Base-by-base conservation (phyloP, 1,140 invertebrate genomes). In the Bombus cullumanus region DNA sequence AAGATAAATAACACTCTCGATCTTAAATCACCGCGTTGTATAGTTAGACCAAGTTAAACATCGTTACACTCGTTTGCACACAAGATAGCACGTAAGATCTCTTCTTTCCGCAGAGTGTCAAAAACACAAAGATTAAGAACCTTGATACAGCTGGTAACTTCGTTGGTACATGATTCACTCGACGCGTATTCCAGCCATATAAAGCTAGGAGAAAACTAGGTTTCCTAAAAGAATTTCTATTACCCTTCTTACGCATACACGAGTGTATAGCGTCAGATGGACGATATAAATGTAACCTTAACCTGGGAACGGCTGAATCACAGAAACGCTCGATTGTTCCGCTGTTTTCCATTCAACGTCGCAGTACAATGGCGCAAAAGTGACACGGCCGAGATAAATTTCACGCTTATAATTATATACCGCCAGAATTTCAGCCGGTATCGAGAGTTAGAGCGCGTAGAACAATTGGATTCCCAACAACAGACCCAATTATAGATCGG, bases 1-100 rank as follows among this genome's bases (percentile, higher is more conserved):
- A n/a, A 66, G 31, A 8, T 28, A 28, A 12, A 13, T 66, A 79
- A 81, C 78, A 81, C 88, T 88, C 87, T 89, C 88, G 66, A 81
- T 88, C 78, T 88, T 77, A 85, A 88, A 72, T 88, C 41, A 68
- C 3, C 10, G 2, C 3, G 28, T 85, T 86, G 37, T 62, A 47
- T 47, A 53, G 6, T 53, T 53, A 53, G 47, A 22, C 47, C 18
- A 6, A 18, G 22, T 73, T 73, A n/a, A 18, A 10, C 53, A 25
- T 9, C 31, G n/a, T 68, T 68, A 22, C 43, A 8, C 9, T 74
- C 6, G 25, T 59, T 59, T 59, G 57, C 25, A 12, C 22, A 12
- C 25, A 15, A 31, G n/a, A 64, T 18, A n/a, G 5, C n/a, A n/a
- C n/a, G n/a, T 31, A 18, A 22, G 64, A 66, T 66, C 9, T 66